Percentiles rank a stretch among this genome's conserved stretches.
Conservation (phyloP, 2,113 vertebrate species). For the Carassius auratus region DNA sequence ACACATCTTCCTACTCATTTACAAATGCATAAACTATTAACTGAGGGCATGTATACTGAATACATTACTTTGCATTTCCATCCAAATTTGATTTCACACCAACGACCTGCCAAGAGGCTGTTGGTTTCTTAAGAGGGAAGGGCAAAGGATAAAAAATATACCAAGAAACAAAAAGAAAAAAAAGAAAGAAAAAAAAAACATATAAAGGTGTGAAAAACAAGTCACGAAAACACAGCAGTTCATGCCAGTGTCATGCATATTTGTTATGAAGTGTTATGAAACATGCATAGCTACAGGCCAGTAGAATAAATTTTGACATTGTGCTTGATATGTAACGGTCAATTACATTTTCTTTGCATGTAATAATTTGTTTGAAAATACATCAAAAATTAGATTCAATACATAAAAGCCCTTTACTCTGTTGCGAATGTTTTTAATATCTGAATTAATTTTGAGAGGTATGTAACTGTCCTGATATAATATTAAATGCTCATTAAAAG, state of each 20-base stretch:
- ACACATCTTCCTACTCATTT: slow-evolving; percentile 30
- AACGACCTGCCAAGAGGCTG: slow-evolving; percentile 28
- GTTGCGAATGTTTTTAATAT: background rate
- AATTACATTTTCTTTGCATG: background rate
- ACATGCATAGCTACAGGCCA: slow-evolving; percentile 22
- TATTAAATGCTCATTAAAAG: too few species aligned
- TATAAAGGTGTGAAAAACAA: slow-evolving; percentile 7
- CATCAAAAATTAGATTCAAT: background rate
- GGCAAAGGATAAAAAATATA: slow-evolving; percentile 17
- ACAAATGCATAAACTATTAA: slow-evolving; percentile 14
- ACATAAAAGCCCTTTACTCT: background rate
- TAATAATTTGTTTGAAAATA: background rate
- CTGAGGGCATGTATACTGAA: slow-evolving; percentile 30
- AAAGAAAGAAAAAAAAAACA: background rate
- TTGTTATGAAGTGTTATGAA: slow-evolving; percentile 8
- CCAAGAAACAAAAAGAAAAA: background rate
- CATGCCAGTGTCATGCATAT: slow-evolving; percentile 3
- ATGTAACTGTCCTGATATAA: too few species aligned
- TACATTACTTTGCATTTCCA: background rate
- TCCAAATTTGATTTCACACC: slow-evolving; percentile 27
- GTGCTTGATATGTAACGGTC: slow-evolving; percentile 2
- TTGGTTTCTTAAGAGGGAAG: slow-evolving; percentile 3
- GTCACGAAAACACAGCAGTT: background rate
- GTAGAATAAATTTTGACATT: background rate
- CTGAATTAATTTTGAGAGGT: background rate